Conservation (phyloP, 2,888 invertebrate species). For the Euphydryas editha region DNA sequence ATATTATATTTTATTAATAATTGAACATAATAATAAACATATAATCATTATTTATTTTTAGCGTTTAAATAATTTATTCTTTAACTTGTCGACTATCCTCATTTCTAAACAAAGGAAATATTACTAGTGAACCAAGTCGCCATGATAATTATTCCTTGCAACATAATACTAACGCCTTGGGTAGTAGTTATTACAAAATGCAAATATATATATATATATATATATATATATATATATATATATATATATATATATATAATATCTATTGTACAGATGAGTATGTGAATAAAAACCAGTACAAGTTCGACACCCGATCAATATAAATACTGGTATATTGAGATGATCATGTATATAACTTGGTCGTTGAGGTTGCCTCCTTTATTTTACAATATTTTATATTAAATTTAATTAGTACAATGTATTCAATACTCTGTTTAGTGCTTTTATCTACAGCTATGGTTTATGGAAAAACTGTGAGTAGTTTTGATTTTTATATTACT, state of each 20-base stretch:
- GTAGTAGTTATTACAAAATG: slow-evolving; percentile 6
- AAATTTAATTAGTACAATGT: background rate
- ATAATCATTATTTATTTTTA: no score
- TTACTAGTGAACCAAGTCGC: background rate
- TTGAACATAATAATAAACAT: no score
- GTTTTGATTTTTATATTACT: no score
- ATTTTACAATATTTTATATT: background rate
- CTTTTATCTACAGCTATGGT: slow-evolving; percentile 16
- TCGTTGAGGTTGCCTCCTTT: background rate
- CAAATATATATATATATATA: background rate
- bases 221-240: background rate
- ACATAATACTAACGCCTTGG: slow-evolving; percentile 10
- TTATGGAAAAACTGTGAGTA: slow-evolving; percentile 26
- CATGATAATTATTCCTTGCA: slow-evolving; percentile 7
- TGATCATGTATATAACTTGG: background rate
- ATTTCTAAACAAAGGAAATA: slow-evolving; percentile 8
- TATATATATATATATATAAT: background rate
- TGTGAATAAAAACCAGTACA: background rate
- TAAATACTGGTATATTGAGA: slow-evolving; percentile 1
- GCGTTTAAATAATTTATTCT: slow-evolving; percentile 9
- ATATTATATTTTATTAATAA: no score
- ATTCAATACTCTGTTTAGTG: slow-evolving; percentile 1
- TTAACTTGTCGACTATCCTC: slow-evolving; percentile 1
- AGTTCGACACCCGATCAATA: background rate
- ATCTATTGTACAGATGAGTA: slow-evolving; percentile 7